Base-by-base conservation (phyloP, 2,113 vertebrate species). In the Forbesichthys agassizii region DNA sequence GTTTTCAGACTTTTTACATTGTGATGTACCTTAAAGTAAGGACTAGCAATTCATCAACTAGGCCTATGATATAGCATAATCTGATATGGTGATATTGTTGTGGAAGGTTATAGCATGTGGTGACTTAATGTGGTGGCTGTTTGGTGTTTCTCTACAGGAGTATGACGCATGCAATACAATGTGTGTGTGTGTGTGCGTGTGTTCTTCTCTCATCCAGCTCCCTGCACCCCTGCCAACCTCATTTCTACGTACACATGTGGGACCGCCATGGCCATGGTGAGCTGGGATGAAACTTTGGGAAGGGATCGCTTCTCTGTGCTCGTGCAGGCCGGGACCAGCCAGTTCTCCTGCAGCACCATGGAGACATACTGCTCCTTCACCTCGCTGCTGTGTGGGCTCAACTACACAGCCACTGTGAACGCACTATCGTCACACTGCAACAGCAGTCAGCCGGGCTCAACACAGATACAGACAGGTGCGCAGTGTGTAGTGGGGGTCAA, bases 211-310 rank as follows among this genome's bases (percentile, higher is more conserved):
- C 61, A 20, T 7, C 3, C 74, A 93, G 92, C 82, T 0, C 92
- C 92, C 7, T 93, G 92, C 20, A 86, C 86, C 14, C 92, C 92
- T 42, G 13, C 61, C 4, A 74, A 82, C 1, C 83, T 93, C 62
- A 69, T n/a, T 0, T 27, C 67, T 58, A 53, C 77, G 9, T 92
- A 91, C 75, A 75, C 64, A 16, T 93, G 92, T 49, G 80, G 59
- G 0, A 85, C 83, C 3, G 81, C 78, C 54, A 84, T 81, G 0
- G 81, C 77, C 42, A 18, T 85, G 6, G 59, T 93, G 56, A 91
- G 56, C 77, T 93, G 92, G 92, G 80, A 88, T 1, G 84, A 91
- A 27, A 77, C 85, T 16, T 54, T 87, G 80, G 92, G 91, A 13
- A 65, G 81, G 3, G 68, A 80, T 7, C 80, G 59, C 55, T 92